Evolutionary conservation across 2,888 invertebrate species (phyloP).

Genomic region (Monopis laevigella): DNA sequence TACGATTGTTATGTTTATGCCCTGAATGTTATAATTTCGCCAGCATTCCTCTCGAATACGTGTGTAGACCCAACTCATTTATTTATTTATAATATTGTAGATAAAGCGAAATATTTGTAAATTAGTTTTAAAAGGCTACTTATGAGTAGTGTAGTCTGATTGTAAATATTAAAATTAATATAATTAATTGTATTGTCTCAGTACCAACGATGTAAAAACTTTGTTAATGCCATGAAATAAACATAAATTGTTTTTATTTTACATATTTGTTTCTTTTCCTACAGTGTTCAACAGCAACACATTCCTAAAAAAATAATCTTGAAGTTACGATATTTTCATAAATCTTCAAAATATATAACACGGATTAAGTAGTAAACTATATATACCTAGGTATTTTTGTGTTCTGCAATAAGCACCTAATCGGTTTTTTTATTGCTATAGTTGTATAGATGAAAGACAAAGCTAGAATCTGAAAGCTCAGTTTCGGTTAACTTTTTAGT

Average conservation of each 20-base stretch:
- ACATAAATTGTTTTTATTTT: slow-evolving; percentile 62
- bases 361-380: too few species aligned
- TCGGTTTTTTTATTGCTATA: too few species aligned
- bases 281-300: not conserved
- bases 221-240: slow-evolving; percentile 62
- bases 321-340: too few species aligned
- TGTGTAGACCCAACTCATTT: slow-evolving; percentile 49
- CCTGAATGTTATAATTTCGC: slow-evolving; percentile 22
- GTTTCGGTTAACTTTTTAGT: too few species aligned
- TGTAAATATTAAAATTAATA: slow-evolving; percentile 7
- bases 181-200: slow-evolving; percentile 28
- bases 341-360: too few species aligned
- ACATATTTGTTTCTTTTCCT: slow-evolving; percentile 26
- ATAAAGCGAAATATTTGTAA: slow-evolving; percentile 37
- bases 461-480: too few species aligned
- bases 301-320: too few species aligned
- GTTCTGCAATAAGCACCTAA: too few species aligned
- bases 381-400: too few species aligned
- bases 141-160: not conserved
- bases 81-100: slow-evolving; percentile 36
- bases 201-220: slow-evolving; percentile 58
- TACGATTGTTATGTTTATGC: slow-evolving; percentile 18
- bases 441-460: too few species aligned
- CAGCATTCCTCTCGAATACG: slow-evolving; percentile 3
- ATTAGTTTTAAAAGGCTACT: slow-evolving; percentile 27